These are phyloP conservation scores for Telenomus remus DNA, from an alignment of 1,140 invertebrate genomes.

Conservation along the genomic window DNA sequence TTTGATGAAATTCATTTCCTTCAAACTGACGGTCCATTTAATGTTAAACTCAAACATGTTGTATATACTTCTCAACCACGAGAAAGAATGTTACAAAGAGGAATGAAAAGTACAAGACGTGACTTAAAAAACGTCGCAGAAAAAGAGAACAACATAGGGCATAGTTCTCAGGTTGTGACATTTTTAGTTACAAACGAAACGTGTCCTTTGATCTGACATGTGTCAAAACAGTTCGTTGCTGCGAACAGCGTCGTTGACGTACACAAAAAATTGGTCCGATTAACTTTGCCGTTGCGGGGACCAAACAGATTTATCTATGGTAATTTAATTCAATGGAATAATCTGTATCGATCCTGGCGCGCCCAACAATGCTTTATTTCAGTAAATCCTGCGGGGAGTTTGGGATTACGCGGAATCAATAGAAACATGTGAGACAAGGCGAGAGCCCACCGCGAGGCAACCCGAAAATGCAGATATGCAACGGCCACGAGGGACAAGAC, in stretches of 20 bases:
- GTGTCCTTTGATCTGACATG: slow-evolving; percentile 4
- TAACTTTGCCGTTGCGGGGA: slow-evolving; percentile 8
- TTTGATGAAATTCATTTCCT: too few relatives aligned
- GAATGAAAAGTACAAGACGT: too few relatives aligned
- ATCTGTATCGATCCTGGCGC: slow-evolving; percentile 44
- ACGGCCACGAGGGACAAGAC: slow-evolving; percentile 34
- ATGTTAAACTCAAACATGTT: too few relatives aligned
- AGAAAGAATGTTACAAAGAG: too few relatives aligned
- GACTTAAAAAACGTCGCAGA: background rate
- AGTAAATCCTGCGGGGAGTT: slow-evolving; percentile 37
- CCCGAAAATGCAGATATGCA: slow-evolving; percentile 51
- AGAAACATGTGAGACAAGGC: slow-evolving; percentile 28
- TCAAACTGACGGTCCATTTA: too few relatives aligned
- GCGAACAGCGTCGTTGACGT: background rate
- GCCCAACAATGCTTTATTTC: slow-evolving; percentile 39
- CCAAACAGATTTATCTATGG: slow-evolving; percentile 24
- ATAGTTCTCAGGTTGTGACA: background rate
- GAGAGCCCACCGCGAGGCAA: slow-evolving; percentile 25
- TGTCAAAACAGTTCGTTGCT: slow-evolving; percentile 23
- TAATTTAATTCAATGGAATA: slow-evolving; percentile 47
- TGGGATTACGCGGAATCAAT: slow-evolving; percentile 44
- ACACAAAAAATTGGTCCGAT: slow-evolving; percentile 19
- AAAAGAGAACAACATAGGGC: background rate
- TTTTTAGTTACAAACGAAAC: background rate
- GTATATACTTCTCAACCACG: too few relatives aligned